Percentiles rank a stretch among this genome's conserved stretches.
These are phyloP conservation scores for Etheostoma spectabile DNA, from an alignment of 2,113 vertebrate species.

Conservation along the genomic window DNA sequence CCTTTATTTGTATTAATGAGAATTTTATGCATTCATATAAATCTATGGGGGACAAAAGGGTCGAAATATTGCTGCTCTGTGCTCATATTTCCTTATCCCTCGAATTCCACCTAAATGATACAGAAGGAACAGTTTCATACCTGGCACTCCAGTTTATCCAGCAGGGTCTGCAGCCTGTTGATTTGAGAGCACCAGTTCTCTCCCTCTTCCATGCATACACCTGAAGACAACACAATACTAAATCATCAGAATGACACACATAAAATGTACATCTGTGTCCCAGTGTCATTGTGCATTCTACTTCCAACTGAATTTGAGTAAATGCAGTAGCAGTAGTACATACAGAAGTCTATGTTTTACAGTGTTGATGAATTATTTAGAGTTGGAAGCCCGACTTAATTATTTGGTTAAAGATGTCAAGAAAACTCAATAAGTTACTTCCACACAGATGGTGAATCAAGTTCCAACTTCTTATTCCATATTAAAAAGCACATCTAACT, in stretches of 20 bases:
- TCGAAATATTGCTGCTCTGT: background rate
- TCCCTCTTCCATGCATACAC: conserved; percentile 84
- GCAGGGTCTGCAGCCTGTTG: conserved; percentile 92
- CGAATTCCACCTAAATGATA: background rate
- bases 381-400: background rate
- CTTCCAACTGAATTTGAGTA: background rate
- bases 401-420: background rate
- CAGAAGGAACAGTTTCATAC: conserved; percentile 73
- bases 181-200: conserved; percentile 93
- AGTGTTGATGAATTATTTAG: background rate
- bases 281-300: background rate
- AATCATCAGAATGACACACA: background rate
- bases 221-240: conserved; percentile 73
- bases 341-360: background rate
- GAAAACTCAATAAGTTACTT: background rate
- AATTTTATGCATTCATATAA: background rate
- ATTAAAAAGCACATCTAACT: background rate
- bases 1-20: conserved; percentile 3
- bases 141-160: conserved; percentile 95
- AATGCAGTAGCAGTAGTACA: background rate
- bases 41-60: background rate
- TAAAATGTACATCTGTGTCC: background rate
- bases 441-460: background rate
- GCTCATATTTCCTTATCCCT: background rate
- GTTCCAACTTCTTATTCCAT: background rate